Evolutionary conservation across 2,888 invertebrate species (phyloP).

Genomic region (Epirrhoe alternata): DNA sequence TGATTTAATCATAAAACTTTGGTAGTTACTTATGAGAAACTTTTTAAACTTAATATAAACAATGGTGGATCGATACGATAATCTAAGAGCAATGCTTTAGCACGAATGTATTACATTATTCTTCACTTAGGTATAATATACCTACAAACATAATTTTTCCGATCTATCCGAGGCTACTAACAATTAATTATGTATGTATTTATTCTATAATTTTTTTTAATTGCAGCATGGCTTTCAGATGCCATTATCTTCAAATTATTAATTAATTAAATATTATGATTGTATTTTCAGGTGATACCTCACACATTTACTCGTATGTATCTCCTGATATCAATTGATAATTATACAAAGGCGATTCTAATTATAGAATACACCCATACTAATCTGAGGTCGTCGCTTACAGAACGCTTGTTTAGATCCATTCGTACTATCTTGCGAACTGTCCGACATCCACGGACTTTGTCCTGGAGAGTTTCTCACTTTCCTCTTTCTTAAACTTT

Average conservation of each 20-base stretch:
- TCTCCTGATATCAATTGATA: no score
- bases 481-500: conserved; percentile 88
- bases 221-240: not conserved
- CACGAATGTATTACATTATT: not conserved
- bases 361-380: conserved; percentile 80
- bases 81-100: conserved; percentile 3
- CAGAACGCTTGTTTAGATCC: conserved; percentile 69
- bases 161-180: not conserved
- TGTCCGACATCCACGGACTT: conserved; percentile 80
- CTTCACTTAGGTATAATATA: no score
- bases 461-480: conserved; percentile 76
- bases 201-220: not conserved
- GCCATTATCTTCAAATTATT: conserved; percentile 6
- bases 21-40: conserved; percentile 49
- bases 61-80: conserved; percentile 21
- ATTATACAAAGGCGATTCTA: conserved; percentile 38
- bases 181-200: not conserved
- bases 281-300: not conserved
- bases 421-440: conserved; percentile 76
- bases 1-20: conserved; percentile 53
- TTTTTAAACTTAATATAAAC: conserved; percentile 7
- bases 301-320: not conserved
- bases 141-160: no score
- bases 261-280: not conserved
- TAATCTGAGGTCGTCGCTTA: conserved; percentile 79